Evolutionary conservation across 2,113 vertebrate species (phyloP), one percentile per base, ranked within the genome.

Genomic region (Peromyscus californicus): DNA sequence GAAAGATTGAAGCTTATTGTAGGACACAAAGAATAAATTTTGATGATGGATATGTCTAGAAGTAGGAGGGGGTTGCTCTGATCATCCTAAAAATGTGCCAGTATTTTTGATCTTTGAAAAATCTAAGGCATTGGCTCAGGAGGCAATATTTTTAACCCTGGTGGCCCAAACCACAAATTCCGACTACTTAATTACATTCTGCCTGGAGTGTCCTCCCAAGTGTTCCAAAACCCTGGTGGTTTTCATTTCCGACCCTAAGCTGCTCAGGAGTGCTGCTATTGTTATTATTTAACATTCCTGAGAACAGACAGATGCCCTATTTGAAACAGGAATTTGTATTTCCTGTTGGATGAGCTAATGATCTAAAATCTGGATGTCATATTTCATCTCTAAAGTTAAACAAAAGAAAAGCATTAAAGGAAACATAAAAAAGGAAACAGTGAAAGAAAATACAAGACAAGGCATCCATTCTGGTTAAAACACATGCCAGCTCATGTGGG

Each of bases 131-230:
- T 67, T 95, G 84, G 70, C 45, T 95, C 89, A 78, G 91, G 78
- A 96, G 78, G 67, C 96, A 85, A 76, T 90, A 89, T 75, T 97
- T 96, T 95, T 97, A 97, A 93, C 85, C 65, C 67, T 76, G 96
- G 97, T 96, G 95, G 97, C 95, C 96, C 80, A 89, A 97, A 97
- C 97, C 94, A 80, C 95, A 96, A 82, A 97, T 97, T 96, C 97
- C 93, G 59, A 90, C 89, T 76, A 75, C 91, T 98, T 97, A 95
- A 95, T 98, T 95, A 90, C 89, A 94, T 97, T 96, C 91, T 24
- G 82, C 96, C 86, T 80, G 67, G 80, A 88, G 89, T 97, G 89
- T 91, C 97, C 93, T 97, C 90, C 93, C 94, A 95, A 94, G 80
- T 51, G 91, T 88, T 96, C 91, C 95, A 94, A 91, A 94, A 70